Evolutionary conservation across 2,888 invertebrate genomes (phyloP), one percentile per base, ranked within the genome.

Genomic region (Rhingia rostrata): DNA sequence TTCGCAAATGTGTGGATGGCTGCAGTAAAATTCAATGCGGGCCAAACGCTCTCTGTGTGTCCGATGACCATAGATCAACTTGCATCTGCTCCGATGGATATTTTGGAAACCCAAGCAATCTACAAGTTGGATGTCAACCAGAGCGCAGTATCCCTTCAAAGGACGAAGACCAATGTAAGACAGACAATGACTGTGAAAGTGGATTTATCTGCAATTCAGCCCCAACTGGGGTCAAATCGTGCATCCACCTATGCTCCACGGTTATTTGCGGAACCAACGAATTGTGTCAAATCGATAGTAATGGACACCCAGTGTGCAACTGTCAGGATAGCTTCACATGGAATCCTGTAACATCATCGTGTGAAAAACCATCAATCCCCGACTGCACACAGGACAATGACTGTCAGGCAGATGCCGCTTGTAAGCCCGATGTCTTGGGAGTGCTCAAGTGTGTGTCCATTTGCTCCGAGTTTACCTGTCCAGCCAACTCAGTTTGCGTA

Each of bases 11-110:
- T 90, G 94, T 97, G 3, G 97, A 97, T 89, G 96, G 96, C 0
- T 98, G 97, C 89, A 95, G 95, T 86, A 96, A 96, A 92, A 93
- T 96, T 39, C 97, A 97, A 88, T 97, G 97, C 89, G 97, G 97
- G 9, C 97, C 97, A 0, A 97, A 97, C 90, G 97, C 97, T 3
- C 91, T 97, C 0, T 97, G 97, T 89, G 94, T 97, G 6, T 95
- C 96, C 12, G 95, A 96, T 88, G 95, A 95, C 88, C 97, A 97
- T 90, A 94, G 95, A 84, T 96, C 97, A 0, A 94, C 96, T 39
- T 98, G 97, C 89, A 95, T 97, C 80, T 98, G 98, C 89, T 93
- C 95, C 32, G 95, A 96, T 83, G 96, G 96, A 0, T 97, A 94
- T 89, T 92, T 93, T 64, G 98, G 97, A 35, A 95, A 96, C 91